Evolutionary conservation across 2,797 vertebrate genomes (phyloP), one percentile per base, ranked within the genome.

Genomic region (Schizothorax lantsangensis): DNA sequence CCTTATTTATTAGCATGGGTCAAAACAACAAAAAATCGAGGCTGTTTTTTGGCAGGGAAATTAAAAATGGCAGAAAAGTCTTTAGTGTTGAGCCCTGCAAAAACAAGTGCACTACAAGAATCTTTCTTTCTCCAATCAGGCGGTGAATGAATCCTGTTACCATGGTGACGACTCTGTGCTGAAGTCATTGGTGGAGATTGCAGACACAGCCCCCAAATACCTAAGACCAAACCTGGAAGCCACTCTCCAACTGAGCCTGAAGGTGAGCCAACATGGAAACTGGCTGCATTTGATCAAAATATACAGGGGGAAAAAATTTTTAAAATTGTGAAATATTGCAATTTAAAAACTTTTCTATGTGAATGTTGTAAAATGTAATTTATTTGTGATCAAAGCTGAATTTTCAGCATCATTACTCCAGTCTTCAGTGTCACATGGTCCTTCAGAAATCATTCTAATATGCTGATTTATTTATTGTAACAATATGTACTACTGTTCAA

Each of bases 121-220:
- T 17, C 0, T 64, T 73, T 7, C 12, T 85, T 1, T 79, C 23
- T 21, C 21, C 23, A 62, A 91, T 66, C 94, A 99, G 98, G 96
- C 96, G 10, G 97, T 99, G 86, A 99, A 99, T 85, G 98, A 99
- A 77, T 99, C 98, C 0, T 98, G 98, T 92, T 99, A 99, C 89
- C 96, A 97, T 92, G 97, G 95, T 6, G 98, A 99, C 11, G 98
- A 99, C 93, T 97, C 98, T 0, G 98, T 99, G 91, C 95, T 99
- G 83, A 99, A 99, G 93, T 98, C 98, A 62, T 94, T 99, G 38
- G 98, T 99, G 92, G 98, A 99, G 92, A 98, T 99, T 62, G 98
- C 98, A 19, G 98, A 99, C 94, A 98, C 98, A 0, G 98, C 98
- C 30, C 98, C 98, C 0, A 99, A 99, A 92, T 99, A 98, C 92